Percentiles rank a stretch among this genome's conserved stretches.
phyloP scores from a whole-genome alignment of 2,113 vertebrate genomes.

The Motacilla tschutschensis region DNA sequence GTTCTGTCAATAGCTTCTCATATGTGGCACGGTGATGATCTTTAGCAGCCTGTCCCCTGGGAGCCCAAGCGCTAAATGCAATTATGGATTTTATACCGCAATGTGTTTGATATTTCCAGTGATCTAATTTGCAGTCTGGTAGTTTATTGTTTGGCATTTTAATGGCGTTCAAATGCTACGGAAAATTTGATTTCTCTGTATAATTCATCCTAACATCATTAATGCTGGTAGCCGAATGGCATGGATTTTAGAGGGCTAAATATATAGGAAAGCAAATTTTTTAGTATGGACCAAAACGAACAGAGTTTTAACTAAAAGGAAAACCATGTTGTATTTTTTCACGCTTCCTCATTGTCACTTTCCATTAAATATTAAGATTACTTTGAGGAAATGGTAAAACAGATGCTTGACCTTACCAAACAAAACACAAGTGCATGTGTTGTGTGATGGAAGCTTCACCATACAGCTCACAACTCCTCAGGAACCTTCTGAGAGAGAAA shows the following conservation, averaged over 20 bases:
- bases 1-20: conserved; percentile 98
- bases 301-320: conserved; percentile 48
- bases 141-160: conserved; percentile 99
- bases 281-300: conserved; percentile 8
- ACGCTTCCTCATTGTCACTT: conserved; percentile 44
- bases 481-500: background rate
- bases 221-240: conserved; percentile 92
- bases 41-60: conserved; percentile 92
- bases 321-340: conserved; percentile 9
- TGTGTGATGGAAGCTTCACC: background rate
- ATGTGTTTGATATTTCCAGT: conserved; percentile 99
- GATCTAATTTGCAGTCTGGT: conserved; percentile 99
- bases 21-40: conserved; percentile 93
- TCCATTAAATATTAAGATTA: conserved; percentile 55
- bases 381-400: conserved; percentile 20
- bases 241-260: conserved; percentile 78
- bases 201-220: conserved; percentile 99
- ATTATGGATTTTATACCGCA: conserved; percentile 99
- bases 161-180: conserved; percentile 98
- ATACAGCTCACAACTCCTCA: background rate
- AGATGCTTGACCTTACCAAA: conserved; percentile 5
- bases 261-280: conserved; percentile 54
- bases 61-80: conserved; percentile 94
- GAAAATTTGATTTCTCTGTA: conserved; percentile 99
- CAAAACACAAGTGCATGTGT: background rate